phyloP scores from a whole-genome alignment of 2,113 vertebrate genomes.

The Lepus americanus region DNA sequence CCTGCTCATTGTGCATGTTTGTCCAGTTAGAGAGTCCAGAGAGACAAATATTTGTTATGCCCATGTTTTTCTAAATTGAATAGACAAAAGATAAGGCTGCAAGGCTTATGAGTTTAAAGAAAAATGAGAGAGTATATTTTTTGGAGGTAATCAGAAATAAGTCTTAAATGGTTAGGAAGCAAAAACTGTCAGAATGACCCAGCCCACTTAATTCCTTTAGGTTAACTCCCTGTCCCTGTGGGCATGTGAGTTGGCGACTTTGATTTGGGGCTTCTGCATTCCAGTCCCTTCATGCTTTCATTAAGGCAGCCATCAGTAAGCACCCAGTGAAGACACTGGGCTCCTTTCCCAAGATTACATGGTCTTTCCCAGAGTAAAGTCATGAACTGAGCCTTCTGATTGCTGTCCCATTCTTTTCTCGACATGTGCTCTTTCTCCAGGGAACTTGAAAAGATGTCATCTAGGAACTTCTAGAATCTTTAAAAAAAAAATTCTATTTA shows the following conservation, averaged over 20 bases:
- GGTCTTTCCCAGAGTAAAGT: neutral
- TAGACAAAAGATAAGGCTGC: neutral
- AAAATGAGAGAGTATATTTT: neutral
- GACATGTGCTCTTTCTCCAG: neutral
- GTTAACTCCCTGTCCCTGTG: neutral
- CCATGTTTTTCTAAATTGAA: neutral
- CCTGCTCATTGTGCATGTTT: neutral
- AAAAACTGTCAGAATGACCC: neutral
- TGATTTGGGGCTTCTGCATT: neutral
- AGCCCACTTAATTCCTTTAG: neutral
- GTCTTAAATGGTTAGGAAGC: neutral
- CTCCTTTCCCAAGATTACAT: neutral
- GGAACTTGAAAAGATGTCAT: neutral
- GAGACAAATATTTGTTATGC: neutral
- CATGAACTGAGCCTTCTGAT: neutral
- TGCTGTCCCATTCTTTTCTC: neutral
- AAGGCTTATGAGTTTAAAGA: neutral
- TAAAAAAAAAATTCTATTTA: too few relatives aligned
- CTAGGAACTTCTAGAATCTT: neutral
- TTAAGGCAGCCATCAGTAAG: neutral
- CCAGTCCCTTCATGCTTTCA: neutral
- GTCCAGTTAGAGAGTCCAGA: neutral
- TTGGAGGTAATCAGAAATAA: neutral
- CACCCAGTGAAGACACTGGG: neutral
- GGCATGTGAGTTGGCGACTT: neutral